A percentile compares a stretch with the other conserved stretches of the same genome.
Evolutionary conservation across 35 echinoderm and acorn worm genomes (phyloP).

Genomic region (Lytechinus variegatus): DNA sequence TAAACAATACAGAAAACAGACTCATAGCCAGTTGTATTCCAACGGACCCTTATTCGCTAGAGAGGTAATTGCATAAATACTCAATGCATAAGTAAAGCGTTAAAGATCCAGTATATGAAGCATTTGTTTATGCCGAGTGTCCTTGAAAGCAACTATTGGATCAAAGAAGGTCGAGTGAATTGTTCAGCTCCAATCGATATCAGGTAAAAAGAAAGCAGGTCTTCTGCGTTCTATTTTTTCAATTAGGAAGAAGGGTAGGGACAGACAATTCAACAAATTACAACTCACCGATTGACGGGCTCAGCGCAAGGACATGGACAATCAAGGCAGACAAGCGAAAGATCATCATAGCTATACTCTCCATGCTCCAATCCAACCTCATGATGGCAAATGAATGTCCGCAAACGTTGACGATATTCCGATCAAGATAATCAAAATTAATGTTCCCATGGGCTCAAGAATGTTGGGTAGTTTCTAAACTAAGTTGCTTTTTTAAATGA

Average conservation of each 20-base stretch:
- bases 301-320: slow-evolving; percentile 2
- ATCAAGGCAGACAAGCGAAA: slow-evolving; percentile 17
- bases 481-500: not conserved
- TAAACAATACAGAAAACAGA: not conserved
- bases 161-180: not conserved
- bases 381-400: not conserved
- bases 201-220: slow-evolving; percentile 30
- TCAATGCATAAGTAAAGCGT: not conserved
- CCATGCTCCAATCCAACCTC: slow-evolving; percentile 5
- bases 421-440: not conserved
- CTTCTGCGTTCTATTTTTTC: not conserved
- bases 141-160: not conserved
- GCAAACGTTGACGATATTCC: not conserved
- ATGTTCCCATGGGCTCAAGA: slow-evolving; percentile 9
- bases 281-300: slow-evolving; percentile 26
- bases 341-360: not conserved
- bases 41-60: not conserved
- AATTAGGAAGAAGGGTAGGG: not conserved
- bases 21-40: not conserved
- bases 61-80: not conserved
- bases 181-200: not conserved
- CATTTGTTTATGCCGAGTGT: not conserved
- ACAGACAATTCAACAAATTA: slow-evolving; percentile 19
- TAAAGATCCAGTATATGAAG: not conserved
- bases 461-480: not conserved